phyloP scores from a whole-genome alignment of 2,888 invertebrate species.

The Itoplectis maculator region DNA sequence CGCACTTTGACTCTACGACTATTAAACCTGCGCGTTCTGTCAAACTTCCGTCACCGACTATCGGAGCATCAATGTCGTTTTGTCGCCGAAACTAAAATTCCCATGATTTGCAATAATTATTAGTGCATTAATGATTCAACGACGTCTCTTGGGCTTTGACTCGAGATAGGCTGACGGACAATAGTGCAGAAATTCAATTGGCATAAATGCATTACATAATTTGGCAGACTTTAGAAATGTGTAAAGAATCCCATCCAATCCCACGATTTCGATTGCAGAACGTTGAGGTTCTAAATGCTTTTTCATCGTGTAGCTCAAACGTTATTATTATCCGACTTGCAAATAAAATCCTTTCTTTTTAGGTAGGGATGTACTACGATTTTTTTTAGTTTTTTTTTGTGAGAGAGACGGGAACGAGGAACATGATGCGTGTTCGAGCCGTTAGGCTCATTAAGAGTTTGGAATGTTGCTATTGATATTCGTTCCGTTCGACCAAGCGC shows the following conservation, averaged over 20 bases:
- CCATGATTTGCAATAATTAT: constrained; percentile 32
- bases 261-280: constrained; percentile 47
- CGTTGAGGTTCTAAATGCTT: constrained; percentile 64
- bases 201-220: constrained; percentile 70
- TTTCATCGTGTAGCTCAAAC: constrained; percentile 25
- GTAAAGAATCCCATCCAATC: constrained; percentile 50
- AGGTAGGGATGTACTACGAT: constrained; percentile 37
- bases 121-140: constrained; percentile 32
- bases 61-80: constrained; percentile 28
- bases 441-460: constrained; percentile 76
- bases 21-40: constrained; percentile 9
- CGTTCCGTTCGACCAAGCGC: constrained; percentile 64
- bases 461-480: constrained; percentile 79
- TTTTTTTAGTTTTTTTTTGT: constrained; percentile 9
- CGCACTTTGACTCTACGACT: constrained; percentile 17
- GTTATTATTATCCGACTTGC: constrained; percentile 25
- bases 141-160: constrained; percentile 42
- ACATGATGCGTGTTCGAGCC: constrained; percentile 70
- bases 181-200: constrained; percentile 54
- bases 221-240: constrained; percentile 61
- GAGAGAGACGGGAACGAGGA: constrained; percentile 67
- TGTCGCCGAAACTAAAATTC: constrained; percentile 21
- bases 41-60: constrained; percentile 11
- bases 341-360: neutral
- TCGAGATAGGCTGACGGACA: constrained; percentile 19